These are phyloP conservation scores for Fukomys damarensis DNA, from an alignment of 2,113 vertebrate genomes.

Conservation along the genomic window DNA sequence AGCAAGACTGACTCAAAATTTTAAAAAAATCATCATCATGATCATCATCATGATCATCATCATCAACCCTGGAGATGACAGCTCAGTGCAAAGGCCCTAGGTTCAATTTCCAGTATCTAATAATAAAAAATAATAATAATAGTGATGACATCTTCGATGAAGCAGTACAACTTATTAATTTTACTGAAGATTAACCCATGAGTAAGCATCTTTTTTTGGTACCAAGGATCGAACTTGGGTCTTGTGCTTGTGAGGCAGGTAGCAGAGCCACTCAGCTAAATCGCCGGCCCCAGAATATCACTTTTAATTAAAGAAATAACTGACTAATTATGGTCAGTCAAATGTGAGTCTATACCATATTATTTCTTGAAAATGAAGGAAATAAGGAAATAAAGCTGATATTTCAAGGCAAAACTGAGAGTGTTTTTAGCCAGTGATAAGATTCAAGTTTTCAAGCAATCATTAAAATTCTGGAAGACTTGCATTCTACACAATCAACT, in stretches of 20 bases:
- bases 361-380: slow-evolving; percentile 25
- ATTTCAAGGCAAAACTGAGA: slow-evolving; percentile 15
- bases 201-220: neutral
- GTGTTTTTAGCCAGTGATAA: slow-evolving; percentile 27
- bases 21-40: neutral
- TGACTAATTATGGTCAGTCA: slow-evolving; percentile 29
- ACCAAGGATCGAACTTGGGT: too few species aligned
- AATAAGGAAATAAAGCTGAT: slow-evolving; percentile 37
- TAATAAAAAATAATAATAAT: neutral
- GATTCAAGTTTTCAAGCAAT: slow-evolving; percentile 40
- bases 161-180: neutral
- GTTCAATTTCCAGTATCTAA: neutral
- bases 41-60: too few species aligned
- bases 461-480: slow-evolving; percentile 51
- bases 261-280: too few species aligned
- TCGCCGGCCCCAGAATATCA: too few species aligned
- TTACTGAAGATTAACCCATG: neutral
- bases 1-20: neutral
- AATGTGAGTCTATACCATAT: neutral
- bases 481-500: neutral
- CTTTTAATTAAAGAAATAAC: slow-evolving; percentile 43
- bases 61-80: neutral
- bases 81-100: neutral
- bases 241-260: too few species aligned
- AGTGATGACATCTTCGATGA: slow-evolving; percentile 3